Conservation (phyloP, 35 echinoderm and acorn worm genomes). For the Ptychodera flava region DNA sequence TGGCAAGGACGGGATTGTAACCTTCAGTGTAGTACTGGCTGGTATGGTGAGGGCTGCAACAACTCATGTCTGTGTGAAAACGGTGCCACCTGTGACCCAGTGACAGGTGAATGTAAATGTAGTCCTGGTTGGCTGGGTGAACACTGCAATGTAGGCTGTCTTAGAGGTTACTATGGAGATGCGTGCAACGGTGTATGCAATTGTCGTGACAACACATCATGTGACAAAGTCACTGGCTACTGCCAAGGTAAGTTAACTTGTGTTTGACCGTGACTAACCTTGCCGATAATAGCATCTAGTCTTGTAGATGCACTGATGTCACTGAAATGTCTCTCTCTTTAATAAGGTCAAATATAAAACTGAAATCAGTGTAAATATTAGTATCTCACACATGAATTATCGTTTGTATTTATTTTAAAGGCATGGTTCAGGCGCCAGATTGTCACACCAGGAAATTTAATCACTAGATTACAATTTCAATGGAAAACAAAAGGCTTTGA, state of each 20-base stretch:
- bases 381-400: too few species aligned
- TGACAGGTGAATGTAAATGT: conserved; percentile 44
- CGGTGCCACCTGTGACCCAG: conserved; percentile 7
- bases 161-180: neutral
- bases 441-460: too few species aligned
- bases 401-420: too few species aligned
- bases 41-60: conserved; percentile 8
- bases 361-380: too few species aligned
- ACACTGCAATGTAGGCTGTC: conserved; percentile 29
- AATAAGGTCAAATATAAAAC: too few species aligned
- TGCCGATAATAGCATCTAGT: too few species aligned
- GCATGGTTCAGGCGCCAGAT: too few species aligned
- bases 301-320: too few species aligned
- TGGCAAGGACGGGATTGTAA: conserved; percentile 28
- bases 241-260: conserved; percentile 8
- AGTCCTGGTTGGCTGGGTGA: conserved; percentile 46
- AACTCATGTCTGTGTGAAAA: neutral
- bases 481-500: too few species aligned
- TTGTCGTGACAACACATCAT: conserved; percentile 53
- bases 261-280: neutral
- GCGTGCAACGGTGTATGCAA: conserved; percentile 28
- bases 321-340: too few species aligned
- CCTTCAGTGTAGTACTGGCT: conserved; percentile 23
- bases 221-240: conserved; percentile 40
- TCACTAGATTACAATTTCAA: too few species aligned